Conservation (phyloP, 2,113 vertebrate species). For the Polyodon spathula region DNA sequence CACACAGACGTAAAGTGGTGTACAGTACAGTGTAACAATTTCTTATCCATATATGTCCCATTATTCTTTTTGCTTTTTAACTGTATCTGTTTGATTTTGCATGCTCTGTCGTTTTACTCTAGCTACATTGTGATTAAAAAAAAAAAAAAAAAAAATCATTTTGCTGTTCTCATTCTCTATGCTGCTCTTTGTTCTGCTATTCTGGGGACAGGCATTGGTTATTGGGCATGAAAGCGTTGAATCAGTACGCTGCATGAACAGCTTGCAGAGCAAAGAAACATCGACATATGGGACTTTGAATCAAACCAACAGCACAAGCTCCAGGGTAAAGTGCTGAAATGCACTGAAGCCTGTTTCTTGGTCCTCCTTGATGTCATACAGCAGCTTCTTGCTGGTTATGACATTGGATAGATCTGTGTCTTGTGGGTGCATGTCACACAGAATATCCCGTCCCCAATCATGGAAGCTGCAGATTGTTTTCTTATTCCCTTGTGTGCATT, state of each 20-base stretch:
- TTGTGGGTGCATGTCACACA: conserved; percentile 4
- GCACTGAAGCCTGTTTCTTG: conserved; percentile 21
- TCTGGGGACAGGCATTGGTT: conserved; percentile 44
- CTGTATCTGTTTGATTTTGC: not conserved
- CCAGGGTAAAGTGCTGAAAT: conserved; percentile 44
- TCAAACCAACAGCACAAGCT: conserved; percentile 49
- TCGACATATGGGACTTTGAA: conserved; percentile 46
- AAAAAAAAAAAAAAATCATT: too few relatives aligned
- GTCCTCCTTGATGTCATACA: conserved; percentile 25
- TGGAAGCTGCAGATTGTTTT: not conserved
- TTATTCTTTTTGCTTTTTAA: conserved; percentile 41
- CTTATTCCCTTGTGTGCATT: not conserved
- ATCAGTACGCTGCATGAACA: conserved; percentile 42
- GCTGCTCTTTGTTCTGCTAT: conserved; percentile 42
- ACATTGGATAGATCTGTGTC: conserved; percentile 2
- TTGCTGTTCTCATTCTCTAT: conserved; percentile 38
- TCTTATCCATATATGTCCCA: conserved; percentile 30
- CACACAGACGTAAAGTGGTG: not conserved
- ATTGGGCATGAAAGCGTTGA: conserved; percentile 42
- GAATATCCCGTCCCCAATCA: not conserved
- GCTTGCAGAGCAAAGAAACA: conserved; percentile 46
- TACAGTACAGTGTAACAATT: not conserved
- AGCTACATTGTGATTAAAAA: too few relatives aligned
- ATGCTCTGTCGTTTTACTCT: not conserved
- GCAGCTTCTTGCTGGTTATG: conserved; percentile 7